Base-by-base conservation (phyloP, 2,797 vertebrate genomes). In the Chaetodon trifasciatus region DNA sequence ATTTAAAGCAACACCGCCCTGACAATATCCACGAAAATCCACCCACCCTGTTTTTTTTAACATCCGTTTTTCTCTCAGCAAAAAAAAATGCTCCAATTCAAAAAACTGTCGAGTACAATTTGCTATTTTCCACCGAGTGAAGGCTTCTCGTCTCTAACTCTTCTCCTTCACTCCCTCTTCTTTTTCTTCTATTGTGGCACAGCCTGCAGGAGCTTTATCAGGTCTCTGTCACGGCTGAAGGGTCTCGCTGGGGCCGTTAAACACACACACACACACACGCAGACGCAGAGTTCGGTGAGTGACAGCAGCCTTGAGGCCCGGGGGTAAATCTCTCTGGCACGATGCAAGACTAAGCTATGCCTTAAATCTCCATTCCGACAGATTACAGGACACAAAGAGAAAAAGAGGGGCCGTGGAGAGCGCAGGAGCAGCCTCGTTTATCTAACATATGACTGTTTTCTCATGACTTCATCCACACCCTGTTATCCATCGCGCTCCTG, bases 161-260 rank as follows among this genome's bases (percentile, higher is more conserved):
- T 84, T 77, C 68, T 53, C 35, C 39, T 57, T n/a, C 35, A 32
- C 47, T 35, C 32, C 42, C 32, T 32, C 49, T 63, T 56, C 39
- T 67, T 49, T 47, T 71, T 11, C 40, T 75, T 86, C 52, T 66
- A 76, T 76, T 82, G 84, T 78, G 69, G 74, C 74, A 50, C 73
- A 46, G 75, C 70, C 75, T 83, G 83, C 78, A 71, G 78, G 61
- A 86, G 91, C 67, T 87, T 91, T 84, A 92, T 93, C 93, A 77
- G 81, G 90, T 91, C 89, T 89, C 83, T 86, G 91, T 93, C 91
- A 92, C 46, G 23, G 91, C 82, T 92, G 88, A 93, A 70, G 81
- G 83, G 86, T 90, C 92, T 92, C 71, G 16, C 72, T 19, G 82
- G 82, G 74, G 76, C 83, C 46, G 50, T 82, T 69, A 82, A 79